Evolutionary conservation across 1,140 invertebrate species (phyloP).

Genomic region (Diploscapter pachys): DNA sequence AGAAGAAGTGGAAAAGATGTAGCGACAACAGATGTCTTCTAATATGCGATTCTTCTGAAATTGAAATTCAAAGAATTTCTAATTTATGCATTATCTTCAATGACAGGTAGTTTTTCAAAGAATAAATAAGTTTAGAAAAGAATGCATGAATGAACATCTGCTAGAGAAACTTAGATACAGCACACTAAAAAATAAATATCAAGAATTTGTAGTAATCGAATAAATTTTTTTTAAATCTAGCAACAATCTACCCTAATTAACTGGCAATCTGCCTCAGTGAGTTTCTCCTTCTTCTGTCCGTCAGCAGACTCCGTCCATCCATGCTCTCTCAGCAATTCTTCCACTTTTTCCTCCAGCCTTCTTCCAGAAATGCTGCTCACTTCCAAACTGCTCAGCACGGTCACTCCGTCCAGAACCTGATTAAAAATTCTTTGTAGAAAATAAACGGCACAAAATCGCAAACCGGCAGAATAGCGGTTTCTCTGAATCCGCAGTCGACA

Average conservation of each 20-base stretch:
- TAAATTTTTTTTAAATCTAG: neutral
- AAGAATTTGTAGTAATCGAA: neutral
- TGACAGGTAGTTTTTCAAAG: too few species aligned
- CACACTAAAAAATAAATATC: neutral
- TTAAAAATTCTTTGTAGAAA: conserved; percentile 1
- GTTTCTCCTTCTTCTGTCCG: neutral
- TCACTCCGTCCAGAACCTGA: neutral
- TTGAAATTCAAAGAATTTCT: too few species aligned
- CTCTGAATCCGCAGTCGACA: conserved; percentile 1
- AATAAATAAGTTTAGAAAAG: neutral
- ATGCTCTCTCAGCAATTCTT: neutral
- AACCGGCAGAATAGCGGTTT: neutral
- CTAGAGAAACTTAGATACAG: neutral
- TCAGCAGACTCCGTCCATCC: neutral
- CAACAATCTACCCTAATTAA: neutral
- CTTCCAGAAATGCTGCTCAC: neutral
- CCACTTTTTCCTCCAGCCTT: neutral
- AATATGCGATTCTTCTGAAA: neutral
- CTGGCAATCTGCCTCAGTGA: neutral
- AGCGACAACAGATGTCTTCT: conserved; percentile 5
- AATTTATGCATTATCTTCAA: too few species aligned
- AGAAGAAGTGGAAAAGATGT: neutral
- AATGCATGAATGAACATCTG: neutral
- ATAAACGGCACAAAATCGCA: neutral
- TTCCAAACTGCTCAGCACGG: neutral